These are phyloP conservation scores for Polietes domitor DNA, from an alignment of 2,888 invertebrate genomes.

Conservation along the genomic window DNA sequence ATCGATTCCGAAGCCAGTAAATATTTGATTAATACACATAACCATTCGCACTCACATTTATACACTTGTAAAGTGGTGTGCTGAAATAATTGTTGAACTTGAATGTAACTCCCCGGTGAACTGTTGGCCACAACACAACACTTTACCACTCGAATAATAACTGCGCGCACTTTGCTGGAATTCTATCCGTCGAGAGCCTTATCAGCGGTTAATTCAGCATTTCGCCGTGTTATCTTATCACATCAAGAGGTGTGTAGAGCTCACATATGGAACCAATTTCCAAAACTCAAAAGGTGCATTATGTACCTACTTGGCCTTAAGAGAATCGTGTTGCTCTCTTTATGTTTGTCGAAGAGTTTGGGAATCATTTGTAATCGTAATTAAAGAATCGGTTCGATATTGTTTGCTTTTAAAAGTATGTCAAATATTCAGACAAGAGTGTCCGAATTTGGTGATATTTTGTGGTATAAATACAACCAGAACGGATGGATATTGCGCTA, in stretches of 20 bases:
- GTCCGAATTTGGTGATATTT: neutral
- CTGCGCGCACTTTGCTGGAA: neutral
- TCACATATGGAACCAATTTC: neutral
- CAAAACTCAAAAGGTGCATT: neutral
- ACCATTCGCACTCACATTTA: conserved; percentile 4
- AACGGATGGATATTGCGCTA: too few relatives aligned
- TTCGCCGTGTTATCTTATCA: neutral
- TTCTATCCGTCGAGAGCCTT: neutral
- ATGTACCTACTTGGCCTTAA: neutral
- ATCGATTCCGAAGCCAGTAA: neutral
- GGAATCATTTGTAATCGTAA: neutral
- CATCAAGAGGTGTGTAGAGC: neutral
- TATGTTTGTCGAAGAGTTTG: neutral
- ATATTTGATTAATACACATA: neutral
- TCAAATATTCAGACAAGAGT: neutral
- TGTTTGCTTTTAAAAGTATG: neutral
- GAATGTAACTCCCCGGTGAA: neutral
- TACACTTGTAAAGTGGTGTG: neutral
- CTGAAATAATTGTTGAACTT: too few relatives aligned
- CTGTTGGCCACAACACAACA: neutral
- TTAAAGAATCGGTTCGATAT: neutral
- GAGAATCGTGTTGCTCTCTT: neutral
- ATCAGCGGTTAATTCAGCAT: neutral
- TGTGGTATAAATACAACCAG: neutral
- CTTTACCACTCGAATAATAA: neutral